These are phyloP conservation scores for Drosophila lowei DNA, from an alignment of 1,140 invertebrate genomes.

Conservation along the genomic window DNA sequence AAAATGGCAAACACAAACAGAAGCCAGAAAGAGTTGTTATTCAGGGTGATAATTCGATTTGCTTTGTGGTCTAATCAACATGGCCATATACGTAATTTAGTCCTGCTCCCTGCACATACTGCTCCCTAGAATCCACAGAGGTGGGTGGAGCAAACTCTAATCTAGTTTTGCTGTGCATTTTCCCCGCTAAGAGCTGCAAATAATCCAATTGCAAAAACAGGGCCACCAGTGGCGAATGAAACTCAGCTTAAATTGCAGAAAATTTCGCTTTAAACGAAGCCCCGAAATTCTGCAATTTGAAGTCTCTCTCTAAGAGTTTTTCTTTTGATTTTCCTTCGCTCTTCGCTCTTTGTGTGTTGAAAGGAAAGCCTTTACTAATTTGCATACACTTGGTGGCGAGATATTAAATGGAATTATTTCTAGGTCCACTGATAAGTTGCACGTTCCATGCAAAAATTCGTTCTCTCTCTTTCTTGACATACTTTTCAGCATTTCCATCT, in stretches of 20 bases:
- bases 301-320: neutral
- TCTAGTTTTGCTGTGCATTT: conserved; percentile 30
- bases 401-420: conserved; percentile 23
- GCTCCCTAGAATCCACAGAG: neutral
- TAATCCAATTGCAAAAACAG: conserved; percentile 23
- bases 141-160: conserved; percentile 2
- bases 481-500: conserved; percentile 14
- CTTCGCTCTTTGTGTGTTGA: neutral
- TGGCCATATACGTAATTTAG: conserved; percentile 42
- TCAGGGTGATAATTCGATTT: conserved; percentile 20
- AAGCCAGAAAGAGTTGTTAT: conserved; percentile 6
- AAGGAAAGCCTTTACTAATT: conserved; percentile 19
- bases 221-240: neutral
- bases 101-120: neutral
- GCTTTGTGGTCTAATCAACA: conserved; percentile 19
- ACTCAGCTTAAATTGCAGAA: neutral
- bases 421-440: conserved; percentile 25
- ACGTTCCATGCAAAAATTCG: neutral
- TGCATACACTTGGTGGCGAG: conserved; percentile 9
- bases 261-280: neutral
- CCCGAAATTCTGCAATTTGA: neutral
- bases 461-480: conserved; percentile 5
- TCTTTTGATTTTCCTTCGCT: too few species aligned
- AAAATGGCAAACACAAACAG: conserved; percentile 2
- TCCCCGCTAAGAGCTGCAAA: neutral